Percentiles rank a stretch among this genome's conserved stretches.
These are phyloP conservation scores for Drosophila eugracilis DNA, from an alignment of 1,140 invertebrate species.

Conservation along the genomic window DNA sequence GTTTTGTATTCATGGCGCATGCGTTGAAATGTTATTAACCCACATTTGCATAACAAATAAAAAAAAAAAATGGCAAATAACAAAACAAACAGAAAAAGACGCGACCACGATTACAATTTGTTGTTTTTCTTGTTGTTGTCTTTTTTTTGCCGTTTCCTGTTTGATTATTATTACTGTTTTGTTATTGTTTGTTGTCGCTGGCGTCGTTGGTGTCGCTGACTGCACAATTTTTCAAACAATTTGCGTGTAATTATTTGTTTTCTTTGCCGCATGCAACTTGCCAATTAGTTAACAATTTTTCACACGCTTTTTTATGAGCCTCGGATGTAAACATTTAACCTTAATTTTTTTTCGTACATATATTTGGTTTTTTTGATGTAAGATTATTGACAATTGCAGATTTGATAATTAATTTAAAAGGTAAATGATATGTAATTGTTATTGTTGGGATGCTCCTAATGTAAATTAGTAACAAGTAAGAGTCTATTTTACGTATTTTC, in stretches of 20 bases:
- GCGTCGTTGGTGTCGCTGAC: constrained; percentile 21
- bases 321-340: constrained; percentile 80
- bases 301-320: constrained; percentile 76
- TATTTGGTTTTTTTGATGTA: constrained; percentile 7
- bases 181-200: constrained; percentile 33
- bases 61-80: constrained; percentile 34
- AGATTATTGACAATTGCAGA: background rate
- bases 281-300: constrained; percentile 76
- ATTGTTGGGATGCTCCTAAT: no score
- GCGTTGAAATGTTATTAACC: constrained; percentile 79
- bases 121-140: constrained; percentile 68
- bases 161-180: constrained; percentile 57
- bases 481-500: no score
- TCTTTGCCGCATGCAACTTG: constrained; percentile 59
- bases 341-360: constrained; percentile 53
- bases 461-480: no score
- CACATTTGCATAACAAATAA: constrained; percentile 75
- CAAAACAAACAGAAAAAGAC: constrained; percentile 17
- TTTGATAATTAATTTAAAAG: background rate
- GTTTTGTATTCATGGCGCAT: constrained; percentile 71
- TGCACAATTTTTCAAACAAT: constrained; percentile 68
- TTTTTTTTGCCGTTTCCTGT: constrained; percentile 72
- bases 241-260: constrained; percentile 73
- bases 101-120: constrained; percentile 56
- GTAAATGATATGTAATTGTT: no score